Evolutionary conservation across 2,888 invertebrate species (phyloP).

Genomic region (Steinernema hermaphroditum): DNA sequence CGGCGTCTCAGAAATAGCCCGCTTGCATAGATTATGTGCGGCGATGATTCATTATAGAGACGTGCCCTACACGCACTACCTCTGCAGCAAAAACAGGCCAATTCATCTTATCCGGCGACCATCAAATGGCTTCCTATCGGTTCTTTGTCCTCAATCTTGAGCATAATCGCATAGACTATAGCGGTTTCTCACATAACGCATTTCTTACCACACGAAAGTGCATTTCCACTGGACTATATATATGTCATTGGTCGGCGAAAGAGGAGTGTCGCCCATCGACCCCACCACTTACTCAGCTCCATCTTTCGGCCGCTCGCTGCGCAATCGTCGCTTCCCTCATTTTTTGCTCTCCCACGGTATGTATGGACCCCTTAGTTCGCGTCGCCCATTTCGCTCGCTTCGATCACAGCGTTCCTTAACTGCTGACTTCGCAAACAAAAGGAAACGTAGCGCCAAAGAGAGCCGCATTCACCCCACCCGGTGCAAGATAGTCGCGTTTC

Average conservation of each 20-base stretch:
- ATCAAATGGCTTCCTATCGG: neutral
- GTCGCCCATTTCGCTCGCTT: neutral
- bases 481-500: no score
- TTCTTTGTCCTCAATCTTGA: slow-evolving; percentile 10
- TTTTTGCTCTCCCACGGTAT: slow-evolving; percentile 24
- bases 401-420: slow-evolving; percentile 7
- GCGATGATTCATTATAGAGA: no score
- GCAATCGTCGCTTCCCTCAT: slow-evolving; percentile 11
- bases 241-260: slow-evolving; percentile 1
- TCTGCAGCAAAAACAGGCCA: neutral
- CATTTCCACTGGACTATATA: neutral
- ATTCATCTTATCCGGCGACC: neutral
- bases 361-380: neutral
- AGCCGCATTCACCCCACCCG: no score
- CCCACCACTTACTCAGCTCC: no score
- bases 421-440: slow-evolving; percentile 18
- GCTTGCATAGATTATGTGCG: no score
- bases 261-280: no score
- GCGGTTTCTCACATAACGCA: neutral
- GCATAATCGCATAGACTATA: neutral
- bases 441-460: neutral
- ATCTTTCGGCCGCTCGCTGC: neutral
- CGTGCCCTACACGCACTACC: neutral
- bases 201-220: slow-evolving; percentile 21
- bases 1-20: no score